Evolutionary conservation across 1,140 invertebrate species (phyloP), one percentile per base, ranked within the genome.

Genomic region (Drosophila subpulchrella): DNA sequence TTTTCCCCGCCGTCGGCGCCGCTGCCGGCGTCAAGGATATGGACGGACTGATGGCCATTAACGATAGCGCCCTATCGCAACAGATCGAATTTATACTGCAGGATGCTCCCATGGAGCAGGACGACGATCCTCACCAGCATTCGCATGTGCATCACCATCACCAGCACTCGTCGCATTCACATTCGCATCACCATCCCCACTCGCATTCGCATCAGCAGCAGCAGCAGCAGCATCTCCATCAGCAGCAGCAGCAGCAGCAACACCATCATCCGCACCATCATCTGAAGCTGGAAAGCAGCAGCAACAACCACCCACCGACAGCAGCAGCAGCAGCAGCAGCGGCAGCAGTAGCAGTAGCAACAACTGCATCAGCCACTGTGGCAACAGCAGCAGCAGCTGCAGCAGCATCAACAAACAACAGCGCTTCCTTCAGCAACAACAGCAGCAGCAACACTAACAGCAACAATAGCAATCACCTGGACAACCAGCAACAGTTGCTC

Each of bases 41-140:
- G 66, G 90, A 91, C 61, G 83, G 90, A 81, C 76, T 91, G 75
- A 91, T 91, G 70, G 88, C 90, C 74, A 91, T 91, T 61, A 91
- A 91, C 70, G 91, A 92, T 83, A 92, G 84, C 82, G 85, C 91
- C 74, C 76, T 92, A 76, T 92, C 91, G 77, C 91, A 92, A 92
- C 91, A 92, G 91, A 92, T 92, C 90, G 91, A 92, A 92, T 92
- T 92, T 91, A 92, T 92, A 73, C 75, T 92, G 70, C 91, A 92
- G 78, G 91, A 92, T 76, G 90, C 90, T 88, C 91, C 91, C 77
- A 91, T 91, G 88, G 91, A 92, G 90, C 88, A 89, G 57, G 88
- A 81, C 72, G 78, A 84, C 36, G 81, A 90, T 58, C 76, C 86
- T 42, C 81, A 90, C 24, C 59, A 68, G 41, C 79, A 56, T 13